These are phyloP conservation scores for Yponomeuta sedellus DNA, from an alignment of 2,888 invertebrate species.

Conservation along the genomic window DNA sequence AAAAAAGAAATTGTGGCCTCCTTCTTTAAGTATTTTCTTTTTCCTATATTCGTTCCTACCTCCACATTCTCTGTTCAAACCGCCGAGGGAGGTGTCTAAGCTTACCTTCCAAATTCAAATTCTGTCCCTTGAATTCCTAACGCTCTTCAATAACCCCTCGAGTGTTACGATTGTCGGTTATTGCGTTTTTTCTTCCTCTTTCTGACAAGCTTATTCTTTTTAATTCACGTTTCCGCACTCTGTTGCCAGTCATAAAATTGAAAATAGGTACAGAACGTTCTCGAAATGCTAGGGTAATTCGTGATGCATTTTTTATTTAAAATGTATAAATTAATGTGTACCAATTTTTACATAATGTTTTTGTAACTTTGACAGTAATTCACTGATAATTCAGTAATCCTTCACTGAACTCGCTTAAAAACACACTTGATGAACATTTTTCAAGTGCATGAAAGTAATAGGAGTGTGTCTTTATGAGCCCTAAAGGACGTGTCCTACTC, in stretches of 20 bases:
- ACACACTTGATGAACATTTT: too few relatives aligned
- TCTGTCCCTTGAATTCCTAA: conserved; percentile 26
- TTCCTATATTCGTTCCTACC: neutral
- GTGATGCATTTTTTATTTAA: too few relatives aligned
- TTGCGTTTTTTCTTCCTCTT: conserved; percentile 17
- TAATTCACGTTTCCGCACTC: conserved; percentile 21
- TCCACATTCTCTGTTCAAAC: conserved; percentile 2
- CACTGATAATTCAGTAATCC: too few relatives aligned
- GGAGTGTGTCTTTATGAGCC: too few relatives aligned
- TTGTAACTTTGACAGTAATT: too few relatives aligned
- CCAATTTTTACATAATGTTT: too few relatives aligned
- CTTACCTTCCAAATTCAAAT: conserved; percentile 31
- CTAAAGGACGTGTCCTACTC: too few relatives aligned
- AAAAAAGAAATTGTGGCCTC: too few relatives aligned
- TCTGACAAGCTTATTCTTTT: conserved; percentile 14
- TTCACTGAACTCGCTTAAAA: too few relatives aligned
- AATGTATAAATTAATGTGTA: too few relatives aligned
- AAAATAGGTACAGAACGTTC: neutral
- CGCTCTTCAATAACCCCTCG: conserved; percentile 21
- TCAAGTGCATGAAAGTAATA: too few relatives aligned
- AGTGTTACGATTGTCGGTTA: conserved; percentile 18
- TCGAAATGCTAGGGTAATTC: neutral
- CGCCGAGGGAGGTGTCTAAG: conserved; percentile 30
- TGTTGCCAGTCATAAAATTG: conserved; percentile 6
- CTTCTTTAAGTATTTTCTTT: too few relatives aligned